These are phyloP conservation scores for Helleia helle DNA, from an alignment of 2,888 invertebrate species.

Conservation along the genomic window DNA sequence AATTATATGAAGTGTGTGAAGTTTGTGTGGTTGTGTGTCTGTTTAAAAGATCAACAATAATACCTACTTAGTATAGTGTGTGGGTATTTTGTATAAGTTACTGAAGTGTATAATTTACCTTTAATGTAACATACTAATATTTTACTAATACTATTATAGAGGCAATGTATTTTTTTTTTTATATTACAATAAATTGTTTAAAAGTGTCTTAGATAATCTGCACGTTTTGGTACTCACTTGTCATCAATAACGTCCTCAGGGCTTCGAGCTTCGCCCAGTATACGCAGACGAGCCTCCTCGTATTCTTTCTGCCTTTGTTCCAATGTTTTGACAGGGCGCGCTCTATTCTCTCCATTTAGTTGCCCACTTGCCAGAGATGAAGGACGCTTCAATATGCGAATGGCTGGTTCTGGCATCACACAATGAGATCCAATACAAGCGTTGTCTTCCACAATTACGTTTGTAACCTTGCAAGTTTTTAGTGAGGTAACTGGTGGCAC, in stretches of 20 bases:
- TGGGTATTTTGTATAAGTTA: too few species aligned
- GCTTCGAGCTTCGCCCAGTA: conserved; percentile 89
- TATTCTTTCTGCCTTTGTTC: conserved; percentile 96
- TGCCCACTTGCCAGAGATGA: conserved; percentile 77
- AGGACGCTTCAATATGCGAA: conserved; percentile 85
- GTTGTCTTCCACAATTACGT: conserved; percentile 78
- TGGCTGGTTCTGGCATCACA: conserved; percentile 84
- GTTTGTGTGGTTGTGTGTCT: too few species aligned
- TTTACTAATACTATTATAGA: too few species aligned
- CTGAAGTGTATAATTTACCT: too few species aligned
- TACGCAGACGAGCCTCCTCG: conserved; percentile 91
- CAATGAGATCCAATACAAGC: conserved; percentile 82
- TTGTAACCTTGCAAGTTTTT: conserved; percentile 80
- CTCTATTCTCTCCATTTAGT: conserved; percentile 68
- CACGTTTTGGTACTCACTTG: too few species aligned
- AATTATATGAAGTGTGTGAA: too few species aligned
- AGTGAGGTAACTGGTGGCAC: conserved; percentile 48
- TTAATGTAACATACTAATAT: too few species aligned
- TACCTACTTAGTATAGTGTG: too few species aligned
- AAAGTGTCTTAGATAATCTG: too few species aligned
- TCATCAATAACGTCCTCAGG: conserved; percentile 83
- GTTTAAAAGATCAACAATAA: too few species aligned
- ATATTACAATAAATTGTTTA: too few species aligned
- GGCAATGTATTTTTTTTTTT: too few species aligned
- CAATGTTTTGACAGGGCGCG: conserved; percentile 85